A percentile compares a stretch with the other conserved stretches of the same genome.
Conservation (phyloP, 2,888 invertebrate genomes). For the Cosmia trapezina region DNA sequence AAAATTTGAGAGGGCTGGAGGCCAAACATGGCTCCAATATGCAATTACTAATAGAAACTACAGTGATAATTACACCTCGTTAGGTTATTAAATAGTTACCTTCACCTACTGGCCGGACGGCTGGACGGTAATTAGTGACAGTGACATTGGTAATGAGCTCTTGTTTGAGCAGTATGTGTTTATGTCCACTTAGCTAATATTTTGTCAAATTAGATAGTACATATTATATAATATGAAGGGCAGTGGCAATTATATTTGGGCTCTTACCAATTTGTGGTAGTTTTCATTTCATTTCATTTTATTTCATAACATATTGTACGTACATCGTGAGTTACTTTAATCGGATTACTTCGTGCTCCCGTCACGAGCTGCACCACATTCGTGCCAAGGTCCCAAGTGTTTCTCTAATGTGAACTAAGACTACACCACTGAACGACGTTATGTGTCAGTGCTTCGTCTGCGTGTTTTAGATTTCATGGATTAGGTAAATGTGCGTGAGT, state of each 20-base stretch:
- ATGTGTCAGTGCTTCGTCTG: slow-evolving; percentile 52
- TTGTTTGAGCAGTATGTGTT: slow-evolving; percentile 15
- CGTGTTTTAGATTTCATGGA: slow-evolving; percentile 16
- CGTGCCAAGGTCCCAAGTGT: slow-evolving; percentile 80
- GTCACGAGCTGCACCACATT: slow-evolving; percentile 77
- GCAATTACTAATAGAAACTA: slow-evolving; percentile 32
- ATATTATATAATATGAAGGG: neutral
- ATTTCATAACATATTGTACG: slow-evolving; percentile 55
- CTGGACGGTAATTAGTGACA: slow-evolving; percentile 41
- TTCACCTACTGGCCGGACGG: slow-evolving; percentile 43
- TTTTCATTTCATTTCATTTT: no score
- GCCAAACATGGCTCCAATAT: slow-evolving; percentile 24
- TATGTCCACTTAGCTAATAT: neutral
- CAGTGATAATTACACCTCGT: slow-evolving; percentile 46
- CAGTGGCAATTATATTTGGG: slow-evolving; percentile 30
- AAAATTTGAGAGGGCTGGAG: no score
- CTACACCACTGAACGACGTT: slow-evolving; percentile 55
- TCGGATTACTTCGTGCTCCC: slow-evolving; percentile 75
- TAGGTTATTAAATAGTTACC: slow-evolving; percentile 32
- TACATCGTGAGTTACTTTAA: slow-evolving; percentile 66
- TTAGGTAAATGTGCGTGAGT: slow-evolving; percentile 31
- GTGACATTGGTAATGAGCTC: slow-evolving; percentile 42
- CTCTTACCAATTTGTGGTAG: slow-evolving; percentile 57
- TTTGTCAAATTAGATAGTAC: neutral
- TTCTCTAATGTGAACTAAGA: slow-evolving; percentile 77